phyloP scores from a whole-genome alignment of 2,888 invertebrate species.

The Zhengitettix transpicula region DNA sequence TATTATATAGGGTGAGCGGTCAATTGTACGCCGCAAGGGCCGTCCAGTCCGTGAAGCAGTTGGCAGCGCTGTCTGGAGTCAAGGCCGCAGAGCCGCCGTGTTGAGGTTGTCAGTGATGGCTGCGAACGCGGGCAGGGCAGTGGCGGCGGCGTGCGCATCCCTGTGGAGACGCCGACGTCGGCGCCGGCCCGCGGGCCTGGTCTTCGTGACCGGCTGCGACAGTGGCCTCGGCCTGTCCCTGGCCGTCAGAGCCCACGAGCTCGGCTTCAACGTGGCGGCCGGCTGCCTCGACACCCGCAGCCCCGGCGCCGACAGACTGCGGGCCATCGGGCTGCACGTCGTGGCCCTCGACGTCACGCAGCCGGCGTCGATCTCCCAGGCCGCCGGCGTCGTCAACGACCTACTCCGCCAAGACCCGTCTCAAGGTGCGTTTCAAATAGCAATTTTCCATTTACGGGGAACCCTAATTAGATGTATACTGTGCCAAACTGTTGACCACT shows the following conservation, averaged over 20 bases:
- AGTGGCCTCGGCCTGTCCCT: slow-evolving; percentile 22
- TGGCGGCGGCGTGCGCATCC: neutral
- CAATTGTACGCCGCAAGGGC: no score
- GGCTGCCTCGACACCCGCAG: slow-evolving; percentile 21
- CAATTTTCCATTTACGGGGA: no score
- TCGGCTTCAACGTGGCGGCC: slow-evolving; percentile 25
- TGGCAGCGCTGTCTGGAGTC: no score
- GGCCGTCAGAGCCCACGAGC: slow-evolving; percentile 17
- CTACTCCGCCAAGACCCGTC: neutral
- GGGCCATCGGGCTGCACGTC: slow-evolving; percentile 18
- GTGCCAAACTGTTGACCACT: no score
- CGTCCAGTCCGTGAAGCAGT: no score
- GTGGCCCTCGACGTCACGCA: slow-evolving; percentile 25
- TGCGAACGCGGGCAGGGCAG: neutral
- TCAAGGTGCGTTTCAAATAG: no score
- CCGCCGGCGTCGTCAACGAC: slow-evolving; percentile 3
- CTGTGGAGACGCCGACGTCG: neutral
- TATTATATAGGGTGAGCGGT: no score
- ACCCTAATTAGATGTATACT: no score
- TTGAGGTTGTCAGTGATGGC: neutral
- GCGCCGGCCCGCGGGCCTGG: slow-evolving; percentile 1
- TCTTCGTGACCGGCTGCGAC: slow-evolving; percentile 23
- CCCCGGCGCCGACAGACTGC: slow-evolving; percentile 17
- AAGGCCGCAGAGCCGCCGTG: neutral
- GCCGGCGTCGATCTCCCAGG: slow-evolving; percentile 15